Base-by-base conservation (phyloP, 2,888 invertebrate genomes). In the Agonopterix arenella region DNA sequence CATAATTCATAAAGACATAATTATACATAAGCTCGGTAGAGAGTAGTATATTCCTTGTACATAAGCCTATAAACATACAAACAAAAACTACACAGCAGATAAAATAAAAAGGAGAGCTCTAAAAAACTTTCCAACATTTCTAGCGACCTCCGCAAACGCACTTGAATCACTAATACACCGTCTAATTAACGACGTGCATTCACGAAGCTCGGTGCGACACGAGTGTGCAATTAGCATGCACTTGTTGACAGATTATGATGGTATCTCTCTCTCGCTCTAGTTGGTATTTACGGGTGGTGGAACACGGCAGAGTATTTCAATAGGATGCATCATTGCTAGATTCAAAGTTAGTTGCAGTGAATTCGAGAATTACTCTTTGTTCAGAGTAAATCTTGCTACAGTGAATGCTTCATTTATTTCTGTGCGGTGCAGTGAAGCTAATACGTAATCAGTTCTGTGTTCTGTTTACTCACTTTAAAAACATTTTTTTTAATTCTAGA, bases 141-240 rank as follows among this genome's bases (percentile, higher is more conserved):
- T 40, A 40, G 10, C 40, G n/a, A 40, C 10, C 40, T 40, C 40
- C 40, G 40, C 40, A 40, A 40, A 40, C 40, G 40, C 40, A 40
- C 40, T 84, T 75, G 76, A 77, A 75, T 75, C 71, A 61, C 74
- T 77, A 83, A 81, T 82, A 84, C 79, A 76, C 79, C 75, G 75
- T 72, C 83, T 84, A 84, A 84, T 84, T 84, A 84, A 81, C 78
- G 76, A 71, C 70, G 67, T 66, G 73, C 70, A 76, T 78, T 80
- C 80, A 72, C 57, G 61, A 63, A 63, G 64, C 57, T 56, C 56
- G 54, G 52, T 59, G 57, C 64, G 61, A 67, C 57, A 62, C 64
- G 69, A 75, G 77, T 68, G 68, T 72, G 75, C 79, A 79, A 80
- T 80, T 80, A 80, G 75, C 67, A 74, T 66, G 60, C 68, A 70